Base-by-base conservation (phyloP, 2,888 invertebrate species). In the Habroteleia sp. region DNA sequence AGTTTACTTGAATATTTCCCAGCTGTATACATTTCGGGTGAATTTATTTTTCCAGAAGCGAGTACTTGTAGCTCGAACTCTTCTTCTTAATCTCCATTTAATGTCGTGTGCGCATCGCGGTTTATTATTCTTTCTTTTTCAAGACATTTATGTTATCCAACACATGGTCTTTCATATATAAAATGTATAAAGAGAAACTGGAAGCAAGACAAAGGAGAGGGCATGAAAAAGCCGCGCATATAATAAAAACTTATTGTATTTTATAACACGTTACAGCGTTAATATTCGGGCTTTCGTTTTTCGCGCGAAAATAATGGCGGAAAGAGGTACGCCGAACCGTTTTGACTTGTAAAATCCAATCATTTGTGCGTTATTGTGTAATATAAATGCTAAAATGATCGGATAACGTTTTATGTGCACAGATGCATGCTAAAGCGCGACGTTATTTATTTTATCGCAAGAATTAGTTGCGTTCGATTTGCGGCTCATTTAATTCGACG, bases 371-470 rank as follows among this genome's bases (percentile, higher is more conserved):
- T 39, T 56, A 50, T 50, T 50, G 42, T 58, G 42, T 50, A 68
- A 68, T 68, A 42, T 58, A 50, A 68, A 60, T 58, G 68, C 50
- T 68, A 68, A 68, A 50, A 58, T 60, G 35, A 68, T 68, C 42
- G 58, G 58, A 50, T 68, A 68, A 50, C 48, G 42, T 33, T 50
- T 48, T 48, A 29, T 20, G 27, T 17, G 29, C 60, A 33, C 44
- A 39, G 29, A 44, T 46, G 37, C 46, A 39, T 31, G 56, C 25
- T 29, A 41, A 17, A 42, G 8, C 35, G 42, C n/a, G 11, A 13
- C 35, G 58, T 39, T 50, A 58, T 58, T 68, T 58, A 48, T 66
- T 66, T 66, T 66, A 66, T 56, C 48, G 46, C 39, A 48, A 56
- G 41, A 56, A 66, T 66, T 66, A 66, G 48, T 29, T 56, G 46